These are phyloP conservation scores for Pristionchus maxplancki DNA, from an alignment of 2,888 invertebrate species.

Conservation along the genomic window DNA sequence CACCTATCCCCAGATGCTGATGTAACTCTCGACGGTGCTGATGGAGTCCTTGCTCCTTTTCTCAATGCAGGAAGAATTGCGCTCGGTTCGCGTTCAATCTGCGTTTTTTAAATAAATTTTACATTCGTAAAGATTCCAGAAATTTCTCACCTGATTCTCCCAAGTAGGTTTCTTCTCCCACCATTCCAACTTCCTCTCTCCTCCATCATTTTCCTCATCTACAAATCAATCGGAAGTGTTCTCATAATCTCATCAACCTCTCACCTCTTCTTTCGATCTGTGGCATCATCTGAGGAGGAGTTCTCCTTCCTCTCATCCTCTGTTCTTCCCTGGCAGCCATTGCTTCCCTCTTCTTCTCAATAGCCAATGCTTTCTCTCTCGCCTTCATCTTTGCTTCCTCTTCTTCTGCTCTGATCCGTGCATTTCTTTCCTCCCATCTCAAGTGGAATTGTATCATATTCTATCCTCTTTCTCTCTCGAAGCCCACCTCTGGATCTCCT, in stretches of 20 bases:
- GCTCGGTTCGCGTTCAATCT: slow-evolving; percentile 57
- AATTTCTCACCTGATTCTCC: slow-evolving; percentile 57
- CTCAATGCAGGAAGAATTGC: slow-evolving; percentile 63
- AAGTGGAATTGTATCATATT: slow-evolving; percentile 43
- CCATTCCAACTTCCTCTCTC: slow-evolving; percentile 59
- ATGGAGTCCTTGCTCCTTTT: slow-evolving; percentile 59
- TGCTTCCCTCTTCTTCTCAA: slow-evolving; percentile 55
- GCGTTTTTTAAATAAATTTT: not conserved
- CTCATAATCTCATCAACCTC: slow-evolving; percentile 3
- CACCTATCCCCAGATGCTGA: slow-evolving; percentile 45
- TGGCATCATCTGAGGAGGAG: slow-evolving; percentile 21
- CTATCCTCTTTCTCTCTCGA: not conserved
- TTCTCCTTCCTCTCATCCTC: not conserved
- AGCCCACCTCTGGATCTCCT: slow-evolving; percentile 60
- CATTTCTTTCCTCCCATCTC: slow-evolving; percentile 52
- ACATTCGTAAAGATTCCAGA: not conserved
- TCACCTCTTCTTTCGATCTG: slow-evolving; percentile 9
- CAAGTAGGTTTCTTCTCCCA: slow-evolving; percentile 69
- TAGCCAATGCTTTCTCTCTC: slow-evolving; percentile 58
- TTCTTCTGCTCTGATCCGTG: slow-evolving; percentile 58
- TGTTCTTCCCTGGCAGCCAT: slow-evolving; percentile 21
- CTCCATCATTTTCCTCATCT: slow-evolving; percentile 44
- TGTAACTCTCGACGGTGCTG: slow-evolving; percentile 54
- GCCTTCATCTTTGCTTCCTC: slow-evolving; percentile 58
- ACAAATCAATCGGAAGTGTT: not conserved